A percentile compares a stretch with the other conserved stretches of the same genome.
phyloP scores from a whole-genome alignment of 2,797 vertebrate genomes.

The Telmatherina bonti region DNA sequence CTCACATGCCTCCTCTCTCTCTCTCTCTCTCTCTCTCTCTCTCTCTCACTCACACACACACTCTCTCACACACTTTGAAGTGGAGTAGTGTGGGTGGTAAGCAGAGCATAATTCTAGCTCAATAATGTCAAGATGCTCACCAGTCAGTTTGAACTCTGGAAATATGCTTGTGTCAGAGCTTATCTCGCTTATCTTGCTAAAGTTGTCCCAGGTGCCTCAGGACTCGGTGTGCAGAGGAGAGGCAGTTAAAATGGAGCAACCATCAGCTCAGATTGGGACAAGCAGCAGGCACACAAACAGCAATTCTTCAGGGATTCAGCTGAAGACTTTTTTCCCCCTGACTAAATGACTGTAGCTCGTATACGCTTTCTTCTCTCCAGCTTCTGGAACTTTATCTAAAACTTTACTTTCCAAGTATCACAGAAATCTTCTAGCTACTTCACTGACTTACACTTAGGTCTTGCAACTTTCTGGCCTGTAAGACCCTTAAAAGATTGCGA shows the following conservation, averaged over 20 bases:
- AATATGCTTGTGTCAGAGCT: slow-evolving; percentile 66
- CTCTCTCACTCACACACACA: not conserved
- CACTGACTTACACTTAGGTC: slow-evolving; percentile 14
- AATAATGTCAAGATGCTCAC: slow-evolving; percentile 67
- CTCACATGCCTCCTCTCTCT: slow-evolving; percentile 15
- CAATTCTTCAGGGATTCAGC: slow-evolving; percentile 37
- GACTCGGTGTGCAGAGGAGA: slow-evolving; percentile 32
- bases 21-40: slow-evolving; percentile 14
- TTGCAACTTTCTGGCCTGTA: slow-evolving; percentile 20
- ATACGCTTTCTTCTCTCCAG: slow-evolving; percentile 18
- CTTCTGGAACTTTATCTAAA: slow-evolving; percentile 30
- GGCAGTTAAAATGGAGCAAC: slow-evolving; percentile 52
- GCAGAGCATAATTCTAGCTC: slow-evolving; percentile 61
- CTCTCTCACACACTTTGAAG: slow-evolving; percentile 60
- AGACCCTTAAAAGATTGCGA: slow-evolving; percentile 7
- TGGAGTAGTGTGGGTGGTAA: slow-evolving; percentile 66
- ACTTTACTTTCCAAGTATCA: slow-evolving; percentile 25
- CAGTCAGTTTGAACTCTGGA: slow-evolving; percentile 65
- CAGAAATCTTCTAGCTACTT: slow-evolving; percentile 31
- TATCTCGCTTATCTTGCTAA: slow-evolving; percentile 62
- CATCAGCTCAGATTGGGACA: slow-evolving; percentile 45
- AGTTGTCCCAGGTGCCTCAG: slow-evolving; percentile 62
- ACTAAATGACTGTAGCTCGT: slow-evolving; percentile 25
- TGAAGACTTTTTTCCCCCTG: slow-evolving; percentile 21
- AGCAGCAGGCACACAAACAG: slow-evolving; percentile 39